Evolutionary conservation across 2,888 invertebrate species (phyloP).

Genomic region (Masnerella sp.): DNA sequence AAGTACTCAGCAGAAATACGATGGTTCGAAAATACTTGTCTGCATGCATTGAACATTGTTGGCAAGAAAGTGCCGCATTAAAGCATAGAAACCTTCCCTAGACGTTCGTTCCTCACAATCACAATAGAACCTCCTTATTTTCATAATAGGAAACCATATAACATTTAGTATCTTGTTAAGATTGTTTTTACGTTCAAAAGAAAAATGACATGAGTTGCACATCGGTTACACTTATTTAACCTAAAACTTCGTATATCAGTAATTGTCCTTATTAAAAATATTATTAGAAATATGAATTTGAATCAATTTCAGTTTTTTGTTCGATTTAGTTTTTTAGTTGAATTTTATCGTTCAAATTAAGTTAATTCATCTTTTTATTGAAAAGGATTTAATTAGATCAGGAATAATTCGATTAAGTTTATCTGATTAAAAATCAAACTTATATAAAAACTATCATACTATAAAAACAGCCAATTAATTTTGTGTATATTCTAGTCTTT

Average conservation of each 20-base stretch:
- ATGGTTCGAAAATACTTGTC: neutral
- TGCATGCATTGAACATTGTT: constrained; percentile 6
- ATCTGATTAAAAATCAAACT: no score
- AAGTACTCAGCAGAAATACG: neutral
- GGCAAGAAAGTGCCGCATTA: constrained; percentile 16
- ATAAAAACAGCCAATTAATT: no score
- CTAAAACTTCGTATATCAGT: constrained; percentile 9
- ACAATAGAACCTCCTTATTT: constrained; percentile 45
- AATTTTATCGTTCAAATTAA: no score
- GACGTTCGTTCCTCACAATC: constrained; percentile 32
- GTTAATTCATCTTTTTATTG: no score
- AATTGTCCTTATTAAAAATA: neutral
- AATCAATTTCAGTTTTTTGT: no score
- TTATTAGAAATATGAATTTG: neutral
- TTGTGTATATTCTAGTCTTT: no score
- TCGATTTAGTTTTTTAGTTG: no score
- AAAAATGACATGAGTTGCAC: no score
- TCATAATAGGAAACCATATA: constrained; percentile 54
- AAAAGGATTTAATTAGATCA: no score
- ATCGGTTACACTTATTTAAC: constrained; percentile 2
- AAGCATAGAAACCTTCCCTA: constrained; percentile 33
- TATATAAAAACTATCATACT: no score
- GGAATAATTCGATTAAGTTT: no score
- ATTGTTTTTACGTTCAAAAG: constrained; percentile 24
- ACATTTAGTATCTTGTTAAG: constrained; percentile 49